Percentiles rank a stretch among this genome's conserved stretches.
Evolutionary conservation across 2,113 vertebrate genomes (phyloP).

Genomic region (Tamias sibiricus): DNA sequence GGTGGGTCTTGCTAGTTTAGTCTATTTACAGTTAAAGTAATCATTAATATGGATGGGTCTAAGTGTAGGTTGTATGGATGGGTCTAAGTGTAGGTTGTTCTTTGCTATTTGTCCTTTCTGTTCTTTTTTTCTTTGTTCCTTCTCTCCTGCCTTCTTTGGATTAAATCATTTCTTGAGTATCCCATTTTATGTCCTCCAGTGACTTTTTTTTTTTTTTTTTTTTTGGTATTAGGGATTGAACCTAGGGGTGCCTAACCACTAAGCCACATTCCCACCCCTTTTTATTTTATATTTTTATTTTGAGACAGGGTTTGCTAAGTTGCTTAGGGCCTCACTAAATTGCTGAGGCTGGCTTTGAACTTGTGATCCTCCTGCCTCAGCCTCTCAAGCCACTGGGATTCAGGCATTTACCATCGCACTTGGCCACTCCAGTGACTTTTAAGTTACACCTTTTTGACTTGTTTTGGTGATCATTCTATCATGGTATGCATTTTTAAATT

Average conservation of each 20-base stretch:
- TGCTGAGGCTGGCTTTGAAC: no score
- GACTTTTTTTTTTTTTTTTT: no score
- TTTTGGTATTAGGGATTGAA: no score
- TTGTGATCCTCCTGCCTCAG: no score
- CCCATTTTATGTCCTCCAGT: background rate
- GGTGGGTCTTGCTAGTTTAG: background rate
- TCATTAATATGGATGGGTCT: background rate
- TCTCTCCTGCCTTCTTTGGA: background rate
- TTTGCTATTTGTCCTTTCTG: background rate
- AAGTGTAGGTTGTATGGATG: background rate
- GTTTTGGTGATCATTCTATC: background rate
- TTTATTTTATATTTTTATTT: no score
- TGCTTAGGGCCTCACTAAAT: no score
- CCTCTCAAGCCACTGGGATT: no score
- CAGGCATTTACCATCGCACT: no score
- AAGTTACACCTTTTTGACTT: constrained; percentile 10
- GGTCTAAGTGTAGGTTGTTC: background rate
- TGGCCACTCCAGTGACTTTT: background rate
- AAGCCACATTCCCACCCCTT: no score
- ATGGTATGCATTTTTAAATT: background rate
- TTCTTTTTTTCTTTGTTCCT: background rate
- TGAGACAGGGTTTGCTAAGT: no score
- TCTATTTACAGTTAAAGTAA: background rate
- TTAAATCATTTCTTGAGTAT: background rate
- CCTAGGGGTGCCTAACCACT: no score